phyloP scores from a whole-genome alignment of 2,888 invertebrate species.

The Trichogramma dendrolimi region DNA sequence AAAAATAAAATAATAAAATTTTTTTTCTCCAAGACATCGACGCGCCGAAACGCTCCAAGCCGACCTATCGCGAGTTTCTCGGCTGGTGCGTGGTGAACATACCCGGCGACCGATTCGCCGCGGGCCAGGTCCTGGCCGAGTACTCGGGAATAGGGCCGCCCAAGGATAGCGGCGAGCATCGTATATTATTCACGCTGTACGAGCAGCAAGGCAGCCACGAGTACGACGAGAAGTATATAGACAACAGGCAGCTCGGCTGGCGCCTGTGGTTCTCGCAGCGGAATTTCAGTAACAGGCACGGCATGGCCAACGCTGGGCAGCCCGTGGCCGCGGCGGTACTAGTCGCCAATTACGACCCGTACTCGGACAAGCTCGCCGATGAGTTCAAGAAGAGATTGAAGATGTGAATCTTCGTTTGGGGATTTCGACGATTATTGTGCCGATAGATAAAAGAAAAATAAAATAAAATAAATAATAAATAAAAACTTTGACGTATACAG shows the following conservation, averaged over 20 bases:
- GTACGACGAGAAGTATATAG: background rate
- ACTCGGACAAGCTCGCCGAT: too few relatives aligned
- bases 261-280: background rate
- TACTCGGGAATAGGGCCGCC: conserved; percentile 48
- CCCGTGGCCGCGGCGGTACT: too few relatives aligned
- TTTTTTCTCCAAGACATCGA: background rate
- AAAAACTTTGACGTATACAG: too few relatives aligned
- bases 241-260: background rate
- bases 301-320: too few relatives aligned
- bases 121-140: conserved; percentile 46
- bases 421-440: too few relatives aligned
- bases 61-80: conserved; percentile 44
- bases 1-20: too few relatives aligned
- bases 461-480: too few relatives aligned
- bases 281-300: conserved; percentile 1
- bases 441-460: too few relatives aligned
- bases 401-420: too few relatives aligned
- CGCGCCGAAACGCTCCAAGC: conserved; percentile 46
- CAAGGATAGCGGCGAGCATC: conserved; percentile 41
- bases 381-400: too few relatives aligned
- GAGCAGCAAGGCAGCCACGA: conserved; percentile 34
- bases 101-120: conserved; percentile 45
- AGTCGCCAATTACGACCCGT: too few relatives aligned
- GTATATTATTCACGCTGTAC: conserved; percentile 47
- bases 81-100: conserved; percentile 50